These are phyloP conservation scores for Gobio gobio DNA, from an alignment of 2,113 vertebrate genomes.

Conservation along the genomic window DNA sequence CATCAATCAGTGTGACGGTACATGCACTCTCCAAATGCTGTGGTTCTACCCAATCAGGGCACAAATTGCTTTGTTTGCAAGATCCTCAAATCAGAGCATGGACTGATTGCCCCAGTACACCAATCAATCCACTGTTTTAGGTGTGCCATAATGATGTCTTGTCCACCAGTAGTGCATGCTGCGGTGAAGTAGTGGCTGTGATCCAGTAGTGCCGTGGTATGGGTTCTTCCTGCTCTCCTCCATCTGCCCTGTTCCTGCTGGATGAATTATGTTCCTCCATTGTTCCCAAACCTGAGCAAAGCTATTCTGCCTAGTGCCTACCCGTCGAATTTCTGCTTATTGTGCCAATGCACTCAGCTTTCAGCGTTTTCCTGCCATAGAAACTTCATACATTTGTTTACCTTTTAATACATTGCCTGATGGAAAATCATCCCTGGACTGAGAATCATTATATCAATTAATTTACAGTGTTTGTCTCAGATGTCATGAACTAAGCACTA, in stretches of 20 bases:
- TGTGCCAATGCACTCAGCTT: background rate
- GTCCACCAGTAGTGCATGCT: conserved; percentile 49
- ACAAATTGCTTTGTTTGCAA: conserved; percentile 15
- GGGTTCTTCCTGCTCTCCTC: conserved; percentile 53
- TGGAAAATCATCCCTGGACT: background rate
- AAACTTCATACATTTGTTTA: background rate
- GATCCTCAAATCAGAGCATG: conserved; percentile 48
- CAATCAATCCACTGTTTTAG: conserved; percentile 23
- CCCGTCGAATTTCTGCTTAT: background rate
- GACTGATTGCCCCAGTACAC: conserved; percentile 2
- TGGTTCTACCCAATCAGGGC: background rate
- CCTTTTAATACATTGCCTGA: background rate
- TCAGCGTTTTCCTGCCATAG: background rate
- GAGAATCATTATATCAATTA: background rate
- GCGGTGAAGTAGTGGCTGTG: conserved; percentile 63
- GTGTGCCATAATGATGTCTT: conserved; percentile 38
- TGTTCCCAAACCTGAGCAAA: background rate
- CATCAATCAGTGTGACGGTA: background rate
- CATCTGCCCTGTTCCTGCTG: conserved; percentile 33
- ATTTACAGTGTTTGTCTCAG: background rate
- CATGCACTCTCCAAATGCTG: background rate
- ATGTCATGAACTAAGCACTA: conserved; percentile 11
- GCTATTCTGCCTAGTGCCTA: background rate
- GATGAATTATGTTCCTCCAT: conserved; percentile 13
- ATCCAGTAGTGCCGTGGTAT: conserved; percentile 70